Base-by-base conservation (phyloP, 2,888 invertebrate genomes). In the Loripinus fragilis region DNA sequence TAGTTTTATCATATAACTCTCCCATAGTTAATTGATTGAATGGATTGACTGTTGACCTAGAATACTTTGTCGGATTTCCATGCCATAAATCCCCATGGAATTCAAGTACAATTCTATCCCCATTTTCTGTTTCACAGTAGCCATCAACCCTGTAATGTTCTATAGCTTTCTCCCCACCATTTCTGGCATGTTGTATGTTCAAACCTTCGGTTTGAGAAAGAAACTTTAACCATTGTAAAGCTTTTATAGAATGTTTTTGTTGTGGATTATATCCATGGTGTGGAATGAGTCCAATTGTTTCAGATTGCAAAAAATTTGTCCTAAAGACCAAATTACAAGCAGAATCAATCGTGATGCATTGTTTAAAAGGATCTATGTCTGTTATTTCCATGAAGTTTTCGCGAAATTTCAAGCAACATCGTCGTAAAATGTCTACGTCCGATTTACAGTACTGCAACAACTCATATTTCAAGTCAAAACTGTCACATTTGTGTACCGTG, bases 1-100 rank as follows among this genome's bases (percentile, higher is more conserved):
- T 33, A 12, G 77, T 83, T 12, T 42, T 25, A 15, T 35, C 68
- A 65, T 80, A 75, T 15, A 78, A 66, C 2, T 83, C 83, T 17
- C 41, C 64, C 80, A 83, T 80, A 20, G 68, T 66, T 33, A 68
- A 52, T 15, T 71, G 74, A 33, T 28, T 73, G 0, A 84, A 77
- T 25, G 75, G 71, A 52, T 78, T 83, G 30, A 71, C 60, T 1
- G 80, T 80, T 10, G 48, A 50, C 28, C 50, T 64, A 20, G 77
- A 42, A 50, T 60, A 78, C 20, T 74, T 71, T 30, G 68, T 67
- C 12, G 65, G 79, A 70, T 74, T 67, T 0, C 76, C 76, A 45
- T 80, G 78, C 83, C 78, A 83, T 50, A 81, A 81, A 45, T 69
- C 48, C 0, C 78, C 79, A 48, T 82, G 78, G 35, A 78, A 82